Conservation (phyloP, 2,797 vertebrate genomes). For the Alauda arvensis region DNA sequence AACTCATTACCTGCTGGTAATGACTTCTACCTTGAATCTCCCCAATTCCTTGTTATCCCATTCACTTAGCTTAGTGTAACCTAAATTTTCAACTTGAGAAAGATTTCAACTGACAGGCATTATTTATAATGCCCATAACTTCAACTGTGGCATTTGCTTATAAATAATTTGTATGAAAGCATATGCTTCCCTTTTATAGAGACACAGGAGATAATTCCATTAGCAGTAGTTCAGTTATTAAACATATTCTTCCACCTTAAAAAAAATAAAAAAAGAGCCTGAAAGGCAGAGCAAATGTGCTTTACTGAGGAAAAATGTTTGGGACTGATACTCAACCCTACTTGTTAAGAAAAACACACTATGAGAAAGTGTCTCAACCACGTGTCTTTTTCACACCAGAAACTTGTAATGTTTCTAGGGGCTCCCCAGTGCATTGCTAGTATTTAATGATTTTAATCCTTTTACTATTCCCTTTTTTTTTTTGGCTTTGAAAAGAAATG, state of each 20-base stretch:
- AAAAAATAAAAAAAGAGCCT: not conserved
- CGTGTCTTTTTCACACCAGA: not conserved
- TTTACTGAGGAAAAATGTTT: not conserved
- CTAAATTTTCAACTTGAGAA: not conserved
- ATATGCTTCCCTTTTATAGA: not conserved
- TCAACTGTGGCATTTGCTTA: not conserved
- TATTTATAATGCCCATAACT: not conserved
- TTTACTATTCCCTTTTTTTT: not conserved
- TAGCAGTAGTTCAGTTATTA: not conserved
- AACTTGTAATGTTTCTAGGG: not conserved
- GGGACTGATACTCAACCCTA: not conserved
- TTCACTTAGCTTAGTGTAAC: not conserved
- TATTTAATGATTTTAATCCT: not conserved
- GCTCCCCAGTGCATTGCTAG: not conserved
- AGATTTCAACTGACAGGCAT: not conserved
- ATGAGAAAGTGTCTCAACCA: not conserved
- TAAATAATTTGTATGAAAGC: not conserved
- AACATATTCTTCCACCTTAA: not conserved
- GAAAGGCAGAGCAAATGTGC: not conserved
- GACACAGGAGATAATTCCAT: not conserved
- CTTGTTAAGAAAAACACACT: not conserved
- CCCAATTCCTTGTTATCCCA: not conserved
- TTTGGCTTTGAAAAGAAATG: not conserved
- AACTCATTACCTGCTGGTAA: not conserved
- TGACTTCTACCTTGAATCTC: not conserved